A percentile compares a stretch with the other conserved stretches of the same genome.
Evolutionary conservation across 1,140 invertebrate genomes (phyloP).

Genomic region (Drosophila virilis): DNA sequence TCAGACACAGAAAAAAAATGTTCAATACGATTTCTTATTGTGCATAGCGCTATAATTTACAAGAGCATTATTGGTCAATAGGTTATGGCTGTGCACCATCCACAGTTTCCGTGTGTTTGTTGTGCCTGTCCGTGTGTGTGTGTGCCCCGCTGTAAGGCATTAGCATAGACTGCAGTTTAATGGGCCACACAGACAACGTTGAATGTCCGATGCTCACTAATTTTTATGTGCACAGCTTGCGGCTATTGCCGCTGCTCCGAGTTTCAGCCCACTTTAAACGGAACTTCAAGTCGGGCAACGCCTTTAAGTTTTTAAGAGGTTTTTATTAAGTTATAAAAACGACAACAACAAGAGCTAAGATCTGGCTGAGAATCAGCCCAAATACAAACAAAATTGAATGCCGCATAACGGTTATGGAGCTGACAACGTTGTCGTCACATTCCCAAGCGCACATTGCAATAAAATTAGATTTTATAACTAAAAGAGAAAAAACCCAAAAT

Average conservation of each 20-base stretch:
- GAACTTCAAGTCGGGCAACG: constrained; percentile 55
- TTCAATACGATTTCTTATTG: constrained; percentile 14
- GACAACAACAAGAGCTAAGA: constrained; percentile 12
- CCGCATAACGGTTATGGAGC: constrained; percentile 62
- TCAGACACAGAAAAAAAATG: background rate
- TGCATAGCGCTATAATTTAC: constrained; percentile 41
- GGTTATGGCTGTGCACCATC: constrained; percentile 37
- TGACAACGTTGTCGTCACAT: constrained; percentile 37
- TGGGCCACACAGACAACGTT: constrained; percentile 45
- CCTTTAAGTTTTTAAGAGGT: constrained; percentile 27
- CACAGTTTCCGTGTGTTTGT: constrained; percentile 5
- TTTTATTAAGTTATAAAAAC: constrained; percentile 81
- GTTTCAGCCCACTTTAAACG: constrained; percentile 71
- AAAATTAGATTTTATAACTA: constrained; percentile 77
- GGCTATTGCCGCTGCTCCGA: constrained; percentile 36
- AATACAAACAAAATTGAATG: constrained; percentile 38
- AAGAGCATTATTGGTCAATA: constrained; percentile 50
- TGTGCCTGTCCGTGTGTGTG: constrained; percentile 7
- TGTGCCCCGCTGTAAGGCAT: constrained; percentile 29
- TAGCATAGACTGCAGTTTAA: constrained; percentile 60
- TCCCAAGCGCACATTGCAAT: constrained; percentile 70
- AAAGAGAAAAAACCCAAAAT: constrained; percentile 28
- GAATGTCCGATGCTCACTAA: constrained; percentile 43
- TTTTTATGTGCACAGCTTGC: constrained; percentile 58
- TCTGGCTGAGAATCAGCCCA: constrained; percentile 30